These are phyloP conservation scores for Drosophila stalkeri DNA, from an alignment of 2,888 invertebrate species.

Conservation along the genomic window DNA sequence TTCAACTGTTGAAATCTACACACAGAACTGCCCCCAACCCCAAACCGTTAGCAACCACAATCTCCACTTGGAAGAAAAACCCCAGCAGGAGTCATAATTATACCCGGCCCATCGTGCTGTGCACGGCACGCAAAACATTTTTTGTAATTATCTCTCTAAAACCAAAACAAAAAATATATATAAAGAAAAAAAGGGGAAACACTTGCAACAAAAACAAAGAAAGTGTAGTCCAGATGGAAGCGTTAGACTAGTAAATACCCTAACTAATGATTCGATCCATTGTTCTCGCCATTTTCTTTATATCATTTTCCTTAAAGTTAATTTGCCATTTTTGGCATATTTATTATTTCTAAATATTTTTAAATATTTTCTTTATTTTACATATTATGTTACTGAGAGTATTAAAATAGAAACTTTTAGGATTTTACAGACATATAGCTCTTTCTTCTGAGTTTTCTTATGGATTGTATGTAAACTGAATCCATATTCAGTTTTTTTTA, in stretches of 20 bases:
- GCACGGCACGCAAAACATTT: constrained; percentile 72
- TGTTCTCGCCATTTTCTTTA: too few relatives aligned
- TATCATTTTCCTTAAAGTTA: too few relatives aligned
- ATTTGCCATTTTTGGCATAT: too few relatives aligned
- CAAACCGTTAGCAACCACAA: constrained; percentile 5
- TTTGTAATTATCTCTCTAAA: constrained; percentile 77
- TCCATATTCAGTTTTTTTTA: too few relatives aligned
- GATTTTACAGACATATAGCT: too few relatives aligned
- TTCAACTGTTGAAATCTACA: constrained; percentile 41
- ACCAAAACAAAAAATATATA: constrained; percentile 34
- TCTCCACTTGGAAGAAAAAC: constrained; percentile 6
- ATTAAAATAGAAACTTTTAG: too few relatives aligned
- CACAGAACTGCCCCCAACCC: constrained; percentile 5
- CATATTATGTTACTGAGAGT: too few relatives aligned
- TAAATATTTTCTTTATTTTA: too few relatives aligned
- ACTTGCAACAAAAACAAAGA: constrained; percentile 9
- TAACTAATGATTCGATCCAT: not conserved
- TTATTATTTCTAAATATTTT: too few relatives aligned
- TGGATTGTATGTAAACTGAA: too few relatives aligned
- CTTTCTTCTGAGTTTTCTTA: not conserved
- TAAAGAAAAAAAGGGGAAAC: constrained; percentile 20
- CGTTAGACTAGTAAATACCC: not conserved
- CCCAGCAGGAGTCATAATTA: constrained; percentile 67
- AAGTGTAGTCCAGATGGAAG: too few relatives aligned
- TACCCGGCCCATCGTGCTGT: constrained; percentile 57